Evolutionary conservation across 2,797 vertebrate species (phyloP).

Genomic region (Eulemur mongoz): DNA sequence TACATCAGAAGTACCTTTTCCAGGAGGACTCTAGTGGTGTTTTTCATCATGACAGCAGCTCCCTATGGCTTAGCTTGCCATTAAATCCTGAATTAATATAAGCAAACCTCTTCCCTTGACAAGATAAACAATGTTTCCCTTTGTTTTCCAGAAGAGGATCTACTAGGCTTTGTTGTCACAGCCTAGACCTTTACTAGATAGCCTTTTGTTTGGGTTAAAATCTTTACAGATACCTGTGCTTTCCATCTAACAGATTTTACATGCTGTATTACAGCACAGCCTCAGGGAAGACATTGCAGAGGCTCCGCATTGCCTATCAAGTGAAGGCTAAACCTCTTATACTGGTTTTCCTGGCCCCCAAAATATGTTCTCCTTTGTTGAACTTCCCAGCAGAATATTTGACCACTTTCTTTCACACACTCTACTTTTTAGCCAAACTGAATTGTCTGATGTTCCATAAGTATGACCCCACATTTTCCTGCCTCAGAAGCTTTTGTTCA

Average conservation of each 20-base stretch:
- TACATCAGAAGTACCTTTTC: constrained; percentile 72
- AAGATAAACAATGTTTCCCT: constrained; percentile 67
- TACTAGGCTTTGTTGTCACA: neutral
- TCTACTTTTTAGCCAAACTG: neutral
- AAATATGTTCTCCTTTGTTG: neutral
- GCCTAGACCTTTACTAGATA: neutral
- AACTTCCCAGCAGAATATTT: neutral
- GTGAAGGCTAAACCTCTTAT: neutral
- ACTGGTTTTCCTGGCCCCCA: neutral
- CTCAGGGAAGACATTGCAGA: neutral
- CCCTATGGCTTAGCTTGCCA: constrained; percentile 65
- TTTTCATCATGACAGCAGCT: constrained; percentile 75
- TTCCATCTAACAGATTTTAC: neutral
- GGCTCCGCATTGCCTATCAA: neutral
- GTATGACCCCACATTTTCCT: no score
- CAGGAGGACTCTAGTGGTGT: constrained; percentile 44
- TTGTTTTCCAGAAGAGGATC: constrained; percentile 49
- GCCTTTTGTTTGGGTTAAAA: constrained; percentile 32
- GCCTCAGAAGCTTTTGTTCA: neutral
- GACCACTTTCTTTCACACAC: neutral
- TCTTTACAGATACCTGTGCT: neutral
- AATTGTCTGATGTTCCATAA: neutral
- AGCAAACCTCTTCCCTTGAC: constrained; percentile 62
- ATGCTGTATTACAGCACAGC: neutral
- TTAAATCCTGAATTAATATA: constrained; percentile 77